phyloP scores from a whole-genome alignment of 2,797 vertebrate genomes.

The Calcarius lapponicus region DNA sequence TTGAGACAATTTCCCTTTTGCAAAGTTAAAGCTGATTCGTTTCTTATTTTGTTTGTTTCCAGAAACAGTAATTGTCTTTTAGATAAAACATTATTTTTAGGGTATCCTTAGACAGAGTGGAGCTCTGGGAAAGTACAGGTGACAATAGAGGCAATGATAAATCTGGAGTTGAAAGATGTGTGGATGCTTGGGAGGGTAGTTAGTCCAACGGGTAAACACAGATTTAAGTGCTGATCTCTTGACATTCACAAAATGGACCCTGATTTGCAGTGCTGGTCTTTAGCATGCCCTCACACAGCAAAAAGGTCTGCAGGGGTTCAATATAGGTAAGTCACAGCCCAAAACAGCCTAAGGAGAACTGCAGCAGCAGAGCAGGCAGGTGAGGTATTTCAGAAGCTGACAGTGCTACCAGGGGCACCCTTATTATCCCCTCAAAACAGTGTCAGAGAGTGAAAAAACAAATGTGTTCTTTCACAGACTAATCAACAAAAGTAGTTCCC shows the following conservation, averaged over 20 bases:
- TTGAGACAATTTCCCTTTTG: background rate
- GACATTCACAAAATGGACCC: background rate
- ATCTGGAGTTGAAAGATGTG: background rate
- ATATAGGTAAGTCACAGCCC: background rate
- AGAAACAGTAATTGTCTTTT: background rate
- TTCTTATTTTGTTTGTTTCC: background rate
- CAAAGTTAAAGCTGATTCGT: background rate
- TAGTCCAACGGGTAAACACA: background rate
- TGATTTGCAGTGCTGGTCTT: background rate
- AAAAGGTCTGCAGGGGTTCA: background rate
- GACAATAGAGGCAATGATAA: background rate
- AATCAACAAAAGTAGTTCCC: background rate
- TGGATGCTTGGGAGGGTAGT: background rate
- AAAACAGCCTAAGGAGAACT: background rate
- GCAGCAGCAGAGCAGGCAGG: background rate
- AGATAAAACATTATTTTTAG: background rate
- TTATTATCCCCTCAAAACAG: background rate
- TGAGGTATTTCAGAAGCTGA: background rate
- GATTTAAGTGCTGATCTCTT: background rate
- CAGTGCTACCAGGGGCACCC: rapidly evolving
- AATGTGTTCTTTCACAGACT: background rate
- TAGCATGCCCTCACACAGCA: background rate
- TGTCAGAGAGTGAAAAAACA: background rate
- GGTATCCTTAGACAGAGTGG: background rate
- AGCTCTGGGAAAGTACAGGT: background rate